phyloP scores from a whole-genome alignment of 1,140 invertebrate species.

The Platyscapa corneri region DNA sequence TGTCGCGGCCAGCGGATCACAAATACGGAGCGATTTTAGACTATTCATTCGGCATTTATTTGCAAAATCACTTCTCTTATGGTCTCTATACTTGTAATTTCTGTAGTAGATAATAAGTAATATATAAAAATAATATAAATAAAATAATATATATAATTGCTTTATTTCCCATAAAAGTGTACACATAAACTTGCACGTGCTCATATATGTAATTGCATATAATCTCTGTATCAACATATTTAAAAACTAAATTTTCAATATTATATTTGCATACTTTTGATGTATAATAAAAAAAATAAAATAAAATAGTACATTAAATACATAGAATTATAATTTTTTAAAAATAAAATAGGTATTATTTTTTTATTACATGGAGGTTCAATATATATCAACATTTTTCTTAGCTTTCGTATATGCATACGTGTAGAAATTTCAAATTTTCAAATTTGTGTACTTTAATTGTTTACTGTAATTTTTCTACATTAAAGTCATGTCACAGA shows the following conservation, averaged over 20 bases:
- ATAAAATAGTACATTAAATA: background rate
- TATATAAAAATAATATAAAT: too few relatives aligned
- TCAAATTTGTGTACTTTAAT: background rate
- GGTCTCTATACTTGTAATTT: background rate
- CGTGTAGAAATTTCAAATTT: background rate
- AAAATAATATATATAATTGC: too few relatives aligned
- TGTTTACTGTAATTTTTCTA: background rate
- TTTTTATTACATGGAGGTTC: background rate
- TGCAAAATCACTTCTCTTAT: constrained; percentile 9
- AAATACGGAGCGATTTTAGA: too few relatives aligned
- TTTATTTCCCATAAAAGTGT: background rate
- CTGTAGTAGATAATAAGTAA: constrained; percentile 28
- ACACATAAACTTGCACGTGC: background rate
- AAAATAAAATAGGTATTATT: constrained; percentile 5
- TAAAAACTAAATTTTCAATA: too few relatives aligned
- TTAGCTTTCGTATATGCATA: background rate
- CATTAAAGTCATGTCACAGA: background rate
- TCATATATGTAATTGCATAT: too few relatives aligned
- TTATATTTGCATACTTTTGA: too few relatives aligned
- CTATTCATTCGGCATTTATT: constrained; percentile 9
- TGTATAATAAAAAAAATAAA: background rate
- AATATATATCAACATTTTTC: background rate
- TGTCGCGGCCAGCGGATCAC: background rate
- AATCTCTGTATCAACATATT: too few relatives aligned
- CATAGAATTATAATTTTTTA: background rate